Percentiles rank a stretch among this genome's conserved stretches.
Evolutionary conservation across 2,797 vertebrate genomes (phyloP).

Genomic region (Nannoperca obscura): DNA sequence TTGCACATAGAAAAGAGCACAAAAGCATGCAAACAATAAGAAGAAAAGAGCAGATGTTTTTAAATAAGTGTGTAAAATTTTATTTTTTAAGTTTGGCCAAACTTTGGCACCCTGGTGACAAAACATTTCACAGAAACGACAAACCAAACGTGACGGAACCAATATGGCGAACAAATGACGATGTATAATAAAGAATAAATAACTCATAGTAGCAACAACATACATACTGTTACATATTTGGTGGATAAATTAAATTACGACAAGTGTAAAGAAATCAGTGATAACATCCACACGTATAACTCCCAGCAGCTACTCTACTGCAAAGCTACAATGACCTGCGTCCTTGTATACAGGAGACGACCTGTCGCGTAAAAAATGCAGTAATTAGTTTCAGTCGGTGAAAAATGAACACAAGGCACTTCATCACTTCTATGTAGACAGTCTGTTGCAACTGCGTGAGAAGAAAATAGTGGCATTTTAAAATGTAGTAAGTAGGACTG

Average conservation of each 20-base stretch:
- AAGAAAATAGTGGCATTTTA: not conserved
- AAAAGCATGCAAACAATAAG: not conserved
- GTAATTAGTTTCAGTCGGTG: conserved; percentile 57
- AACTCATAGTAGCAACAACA: conserved; percentile 78
- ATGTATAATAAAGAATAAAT: conserved; percentile 87
- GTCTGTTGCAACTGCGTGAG: not conserved
- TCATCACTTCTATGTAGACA: conserved; percentile 18
- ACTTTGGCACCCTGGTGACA: conserved; percentile 83
- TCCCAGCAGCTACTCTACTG: conserved; percentile 49
- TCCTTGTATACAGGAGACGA: conserved; percentile 25
- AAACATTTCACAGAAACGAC: conserved; percentile 94
- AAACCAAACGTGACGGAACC: conserved; percentile 86
- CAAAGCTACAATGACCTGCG: conserved; percentile 28
- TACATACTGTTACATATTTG: conserved; percentile 78
- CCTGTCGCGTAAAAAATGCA: conserved; percentile 35
- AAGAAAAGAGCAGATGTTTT: conserved; percentile 34
- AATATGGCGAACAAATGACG: conserved; percentile 89
- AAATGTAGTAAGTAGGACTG: conserved; percentile 29
- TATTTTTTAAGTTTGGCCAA: conserved; percentile 87
- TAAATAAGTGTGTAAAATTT: conserved; percentile 76
- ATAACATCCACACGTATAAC: conserved; percentile 20
- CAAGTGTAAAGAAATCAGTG: conserved; percentile 28
- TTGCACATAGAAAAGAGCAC: not conserved
- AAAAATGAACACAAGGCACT: conserved; percentile 15
- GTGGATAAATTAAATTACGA: conserved; percentile 62